These are phyloP conservation scores for Periophthalmus modestus DNA, from an alignment of 2,113 vertebrate genomes.

Conservation along the genomic window DNA sequence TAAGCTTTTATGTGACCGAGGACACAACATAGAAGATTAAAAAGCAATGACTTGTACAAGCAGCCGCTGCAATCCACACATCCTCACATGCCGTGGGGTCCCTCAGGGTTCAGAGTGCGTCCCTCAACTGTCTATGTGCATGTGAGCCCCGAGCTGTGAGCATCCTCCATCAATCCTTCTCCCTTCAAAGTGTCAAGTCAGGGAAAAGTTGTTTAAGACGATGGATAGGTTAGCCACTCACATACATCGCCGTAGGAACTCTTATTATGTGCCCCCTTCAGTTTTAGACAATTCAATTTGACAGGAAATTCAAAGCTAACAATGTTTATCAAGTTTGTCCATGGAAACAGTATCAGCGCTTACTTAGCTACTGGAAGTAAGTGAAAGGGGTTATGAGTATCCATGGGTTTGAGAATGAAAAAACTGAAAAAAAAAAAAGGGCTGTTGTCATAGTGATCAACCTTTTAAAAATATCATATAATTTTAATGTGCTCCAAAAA, in stretches of 20 bases:
- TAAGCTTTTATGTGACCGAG: conserved; percentile 15
- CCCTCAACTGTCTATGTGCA: conserved; percentile 57
- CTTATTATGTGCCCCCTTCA: conserved; percentile 40
- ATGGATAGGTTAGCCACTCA: conserved; percentile 45
- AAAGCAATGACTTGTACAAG: conserved; percentile 59
- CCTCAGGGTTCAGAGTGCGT: conserved; percentile 54
- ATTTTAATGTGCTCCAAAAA: too few relatives aligned
- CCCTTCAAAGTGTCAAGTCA: conserved; percentile 68
- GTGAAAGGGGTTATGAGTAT: not conserved
- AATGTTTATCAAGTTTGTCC: not conserved
- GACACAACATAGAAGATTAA: conserved; percentile 42
- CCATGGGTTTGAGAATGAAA: not conserved
- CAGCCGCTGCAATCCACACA: conserved; percentile 31
- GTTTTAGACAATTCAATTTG: conserved; percentile 19
- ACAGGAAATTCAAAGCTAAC: conserved; percentile 18
- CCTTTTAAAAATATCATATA: too few relatives aligned
- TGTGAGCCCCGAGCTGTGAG: conserved; percentile 44
- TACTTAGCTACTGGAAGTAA: not conserved
- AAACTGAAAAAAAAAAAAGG: too few relatives aligned
- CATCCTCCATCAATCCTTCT: conserved; percentile 51
- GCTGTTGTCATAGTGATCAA: not conserved
- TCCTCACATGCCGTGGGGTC: conserved; percentile 45
- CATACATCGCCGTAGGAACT: conserved; percentile 32
- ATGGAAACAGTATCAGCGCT: not conserved
- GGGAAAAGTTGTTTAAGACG: conserved; percentile 58